These are phyloP conservation scores for Vulpes vulpes DNA, from an alignment of 2,113 vertebrate species.

Conservation along the genomic window DNA sequence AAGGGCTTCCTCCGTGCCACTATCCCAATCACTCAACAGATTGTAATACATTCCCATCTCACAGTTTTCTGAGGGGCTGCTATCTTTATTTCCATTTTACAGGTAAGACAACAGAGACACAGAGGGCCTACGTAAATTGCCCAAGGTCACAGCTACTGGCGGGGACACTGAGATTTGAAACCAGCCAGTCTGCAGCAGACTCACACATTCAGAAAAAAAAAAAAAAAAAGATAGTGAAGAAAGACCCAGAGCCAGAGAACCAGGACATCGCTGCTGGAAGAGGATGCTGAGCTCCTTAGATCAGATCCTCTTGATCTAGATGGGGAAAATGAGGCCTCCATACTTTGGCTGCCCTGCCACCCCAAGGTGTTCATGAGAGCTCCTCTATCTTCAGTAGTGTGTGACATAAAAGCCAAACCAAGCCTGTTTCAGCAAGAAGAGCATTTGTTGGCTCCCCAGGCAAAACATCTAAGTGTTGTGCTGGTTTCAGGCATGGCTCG, in stretches of 20 bases:
- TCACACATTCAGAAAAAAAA: background rate
- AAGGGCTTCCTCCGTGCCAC: rapidly evolving
- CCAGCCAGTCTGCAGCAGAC: background rate
- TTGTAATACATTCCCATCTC: background rate
- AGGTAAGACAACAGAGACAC: background rate
- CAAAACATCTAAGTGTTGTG: background rate
- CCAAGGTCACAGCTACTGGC: background rate
- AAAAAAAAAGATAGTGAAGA: background rate
- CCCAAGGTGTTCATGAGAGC: background rate
- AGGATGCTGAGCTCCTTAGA: background rate
- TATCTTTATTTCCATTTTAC: background rate
- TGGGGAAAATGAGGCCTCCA: background rate
- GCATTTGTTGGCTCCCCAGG: background rate
- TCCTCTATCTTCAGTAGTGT: background rate
- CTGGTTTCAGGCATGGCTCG: background rate
- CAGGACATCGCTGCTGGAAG: background rate
- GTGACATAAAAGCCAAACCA: background rate
- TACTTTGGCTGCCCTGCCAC: background rate
- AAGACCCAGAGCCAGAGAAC: background rate
- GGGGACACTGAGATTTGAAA: background rate
- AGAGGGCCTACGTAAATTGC: background rate
- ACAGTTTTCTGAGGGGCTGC: rapidly evolving
- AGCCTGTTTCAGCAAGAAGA: background rate
- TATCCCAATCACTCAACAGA: background rate
- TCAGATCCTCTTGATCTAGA: background rate